Percentiles rank a stretch among this genome's conserved stretches.
These are phyloP conservation scores for Actias luna DNA, from an alignment of 2,888 invertebrate genomes.

Conservation along the genomic window DNA sequence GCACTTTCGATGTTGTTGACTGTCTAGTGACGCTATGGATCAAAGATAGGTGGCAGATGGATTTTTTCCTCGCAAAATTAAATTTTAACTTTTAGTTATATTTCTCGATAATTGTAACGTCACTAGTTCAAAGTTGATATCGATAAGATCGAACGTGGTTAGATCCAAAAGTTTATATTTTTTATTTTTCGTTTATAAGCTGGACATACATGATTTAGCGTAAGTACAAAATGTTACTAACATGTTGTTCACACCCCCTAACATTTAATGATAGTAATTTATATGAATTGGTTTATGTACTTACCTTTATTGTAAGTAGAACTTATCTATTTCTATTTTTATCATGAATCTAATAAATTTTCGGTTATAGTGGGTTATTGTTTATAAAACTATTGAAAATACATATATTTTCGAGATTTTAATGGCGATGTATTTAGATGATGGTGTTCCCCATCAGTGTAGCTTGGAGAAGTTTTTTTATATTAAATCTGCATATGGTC, in stretches of 20 bases:
- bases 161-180: conserved; percentile 41
- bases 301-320: conserved; percentile 55
- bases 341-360: conserved; percentile 53
- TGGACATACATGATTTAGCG: conserved; percentile 52
- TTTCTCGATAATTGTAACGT: background rate
- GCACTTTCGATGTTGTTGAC: no score
- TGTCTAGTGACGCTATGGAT: no score
- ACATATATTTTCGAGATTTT: conserved; percentile 21
- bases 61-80: no score
- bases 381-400: background rate
- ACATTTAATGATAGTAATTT: conserved; percentile 51
- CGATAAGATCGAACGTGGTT: background rate
- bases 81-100: background rate
- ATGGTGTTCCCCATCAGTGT: conserved; percentile 26
- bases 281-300: conserved; percentile 74
- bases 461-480: conserved; percentile 34
- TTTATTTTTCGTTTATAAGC: conserved; percentile 51
- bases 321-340: conserved; percentile 51
- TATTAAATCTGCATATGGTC: conserved; percentile 60
- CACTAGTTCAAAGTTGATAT: background rate
- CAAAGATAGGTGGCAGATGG: no score
- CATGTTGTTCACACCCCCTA: conserved; percentile 49
- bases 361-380: conserved; percentile 12
- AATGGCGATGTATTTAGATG: conserved; percentile 22
- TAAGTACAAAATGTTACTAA: conserved; percentile 77